These are phyloP conservation scores for Vanessa atalanta DNA, from an alignment of 1,140 invertebrate genomes.

Conservation along the genomic window DNA sequence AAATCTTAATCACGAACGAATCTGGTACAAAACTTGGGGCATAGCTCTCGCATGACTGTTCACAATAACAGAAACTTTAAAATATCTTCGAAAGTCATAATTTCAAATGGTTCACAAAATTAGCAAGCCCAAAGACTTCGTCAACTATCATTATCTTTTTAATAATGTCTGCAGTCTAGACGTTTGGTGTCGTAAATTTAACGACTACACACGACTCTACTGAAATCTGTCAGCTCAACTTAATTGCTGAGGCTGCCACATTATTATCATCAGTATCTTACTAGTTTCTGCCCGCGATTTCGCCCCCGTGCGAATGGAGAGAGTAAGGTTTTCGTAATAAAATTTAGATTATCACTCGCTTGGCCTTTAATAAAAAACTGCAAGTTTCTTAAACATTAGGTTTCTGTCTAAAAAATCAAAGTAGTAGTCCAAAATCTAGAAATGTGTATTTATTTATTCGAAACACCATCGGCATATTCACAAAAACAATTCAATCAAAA, in stretches of 20 bases:
- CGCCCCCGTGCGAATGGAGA: no score
- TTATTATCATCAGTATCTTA: no score
- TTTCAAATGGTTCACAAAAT: conserved; percentile 21
- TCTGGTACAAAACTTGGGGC: not conserved
- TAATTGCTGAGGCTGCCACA: not conserved
- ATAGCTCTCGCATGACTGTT: conserved; percentile 1
- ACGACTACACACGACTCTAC: not conserved
- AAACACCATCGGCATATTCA: no score
- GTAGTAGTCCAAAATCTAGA: no score
- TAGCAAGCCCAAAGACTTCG: conserved; percentile 16
- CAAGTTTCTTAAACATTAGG: no score
- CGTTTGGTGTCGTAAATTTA: conserved; percentile 25
- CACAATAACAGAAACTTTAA: conserved; percentile 21
- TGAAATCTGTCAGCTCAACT: not conserved
- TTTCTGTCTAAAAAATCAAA: no score
- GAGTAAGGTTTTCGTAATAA: no score
- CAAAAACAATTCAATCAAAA: no score
- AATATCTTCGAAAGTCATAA: conserved; percentile 14
- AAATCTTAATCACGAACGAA: conserved; percentile 1
- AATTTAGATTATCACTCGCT: no score
- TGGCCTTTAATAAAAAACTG: no score
- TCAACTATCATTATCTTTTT: conserved; percentile 38
- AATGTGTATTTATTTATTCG: no score
- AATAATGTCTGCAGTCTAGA: conserved; percentile 44
- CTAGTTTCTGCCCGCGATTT: no score